Evolutionary conservation across 2,113 vertebrate species (phyloP).

Genomic region (Sterrhoptilus dennistouni): DNA sequence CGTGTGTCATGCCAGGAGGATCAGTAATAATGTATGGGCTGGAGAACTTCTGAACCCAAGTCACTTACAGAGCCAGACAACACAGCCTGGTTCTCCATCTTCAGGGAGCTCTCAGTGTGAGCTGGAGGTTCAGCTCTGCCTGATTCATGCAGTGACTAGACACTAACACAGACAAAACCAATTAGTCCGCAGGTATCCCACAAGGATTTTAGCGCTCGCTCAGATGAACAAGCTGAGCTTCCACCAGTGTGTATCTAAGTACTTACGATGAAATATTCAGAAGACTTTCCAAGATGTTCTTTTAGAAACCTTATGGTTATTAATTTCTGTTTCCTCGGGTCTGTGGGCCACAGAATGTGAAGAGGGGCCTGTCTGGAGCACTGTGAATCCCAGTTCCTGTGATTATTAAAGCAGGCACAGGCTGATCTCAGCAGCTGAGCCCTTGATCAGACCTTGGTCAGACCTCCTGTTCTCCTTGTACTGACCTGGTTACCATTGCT

Average conservation of each 20-base stretch:
- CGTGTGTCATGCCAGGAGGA: background rate
- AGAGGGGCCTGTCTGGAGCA: background rate
- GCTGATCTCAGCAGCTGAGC: background rate
- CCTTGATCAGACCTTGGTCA: background rate
- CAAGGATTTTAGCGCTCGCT: background rate
- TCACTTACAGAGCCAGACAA: background rate
- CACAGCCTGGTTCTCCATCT: background rate
- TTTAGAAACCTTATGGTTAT: background rate
- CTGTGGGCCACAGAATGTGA: background rate
- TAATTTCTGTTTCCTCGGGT: background rate
- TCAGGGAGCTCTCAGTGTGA: slow-evolving; percentile 6
- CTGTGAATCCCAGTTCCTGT: background rate
- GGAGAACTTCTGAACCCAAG: slow-evolving; percentile 54
- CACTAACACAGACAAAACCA: slow-evolving; percentile 43
- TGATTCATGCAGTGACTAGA: slow-evolving; percentile 42
- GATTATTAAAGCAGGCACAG: background rate
- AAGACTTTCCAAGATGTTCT: background rate
- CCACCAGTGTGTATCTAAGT: background rate
- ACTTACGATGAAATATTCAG: slow-evolving; percentile 41
- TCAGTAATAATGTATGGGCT: slow-evolving; percentile 54
- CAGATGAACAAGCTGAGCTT: background rate
- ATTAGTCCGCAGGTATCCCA: slow-evolving; percentile 33
- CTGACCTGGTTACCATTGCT: background rate
- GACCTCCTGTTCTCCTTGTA: background rate
- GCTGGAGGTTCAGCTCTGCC: background rate